A percentile compares a stretch with the other conserved stretches of the same genome.
These are phyloP conservation scores for Struthidea cinerea DNA, from an alignment of 2,113 vertebrate genomes.

Conservation along the genomic window DNA sequence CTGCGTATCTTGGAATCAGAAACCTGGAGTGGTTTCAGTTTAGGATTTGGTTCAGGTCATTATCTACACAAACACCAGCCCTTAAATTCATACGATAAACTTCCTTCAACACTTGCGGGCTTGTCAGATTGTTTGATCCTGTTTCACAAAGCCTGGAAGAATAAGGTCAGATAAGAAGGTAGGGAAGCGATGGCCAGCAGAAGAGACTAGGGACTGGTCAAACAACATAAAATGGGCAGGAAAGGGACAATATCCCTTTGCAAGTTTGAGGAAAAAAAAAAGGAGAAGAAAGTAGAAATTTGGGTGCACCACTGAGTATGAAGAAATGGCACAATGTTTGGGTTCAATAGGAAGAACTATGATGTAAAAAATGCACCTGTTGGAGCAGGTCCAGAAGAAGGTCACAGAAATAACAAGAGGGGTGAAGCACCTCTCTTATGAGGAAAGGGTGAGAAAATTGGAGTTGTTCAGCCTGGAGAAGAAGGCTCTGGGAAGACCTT, in stretches of 20 bases:
- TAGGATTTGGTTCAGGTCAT: background rate
- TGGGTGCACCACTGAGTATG: background rate
- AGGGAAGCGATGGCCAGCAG: background rate
- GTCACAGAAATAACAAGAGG: background rate
- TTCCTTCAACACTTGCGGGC: background rate
- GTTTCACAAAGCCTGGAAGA: background rate
- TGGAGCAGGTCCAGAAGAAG: background rate
- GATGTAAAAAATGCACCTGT: background rate
- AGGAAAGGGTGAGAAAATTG: background rate
- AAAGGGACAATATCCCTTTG: background rate
- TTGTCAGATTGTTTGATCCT: background rate
- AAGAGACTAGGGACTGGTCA: accelerated
- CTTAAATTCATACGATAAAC: background rate
- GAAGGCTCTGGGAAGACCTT: background rate
- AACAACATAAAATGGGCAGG: background rate
- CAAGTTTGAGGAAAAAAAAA: background rate
- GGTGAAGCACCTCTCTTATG: background rate
- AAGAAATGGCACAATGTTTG: background rate
- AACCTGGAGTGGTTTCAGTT: background rate
- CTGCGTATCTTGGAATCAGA: background rate
- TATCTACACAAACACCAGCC: background rate
- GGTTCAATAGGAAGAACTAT: background rate
- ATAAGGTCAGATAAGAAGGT: background rate
- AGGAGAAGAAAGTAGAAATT: background rate
- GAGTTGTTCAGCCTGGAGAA: background rate